These are phyloP conservation scores for Caenorhabditis briggsae DNA, from an alignment of 1,140 invertebrate species.

Conservation along the genomic window DNA sequence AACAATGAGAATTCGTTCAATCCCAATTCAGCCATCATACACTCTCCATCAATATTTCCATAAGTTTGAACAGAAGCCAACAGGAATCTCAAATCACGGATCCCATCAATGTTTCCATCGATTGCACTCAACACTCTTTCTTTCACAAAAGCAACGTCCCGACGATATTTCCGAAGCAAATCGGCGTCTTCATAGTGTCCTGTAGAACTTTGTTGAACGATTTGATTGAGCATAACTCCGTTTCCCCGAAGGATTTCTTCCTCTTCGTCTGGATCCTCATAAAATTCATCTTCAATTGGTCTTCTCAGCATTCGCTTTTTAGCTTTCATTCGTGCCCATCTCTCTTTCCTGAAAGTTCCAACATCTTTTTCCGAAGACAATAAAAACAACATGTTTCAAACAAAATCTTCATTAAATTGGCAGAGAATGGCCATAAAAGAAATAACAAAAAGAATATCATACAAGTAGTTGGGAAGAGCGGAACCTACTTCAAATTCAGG, in stretches of 20 bases:
- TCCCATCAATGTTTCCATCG: slow-evolving; percentile 44
- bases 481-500: slow-evolving; percentile 42
- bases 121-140: slow-evolving; percentile 10
- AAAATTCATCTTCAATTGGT: slow-evolving; percentile 35
- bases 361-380: not conserved
- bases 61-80: slow-evolving; percentile 65
- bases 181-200: slow-evolving; percentile 42
- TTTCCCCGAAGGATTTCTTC: slow-evolving; percentile 43
- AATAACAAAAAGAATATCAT: not conserved
- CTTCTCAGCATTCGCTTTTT: slow-evolving; percentile 39
- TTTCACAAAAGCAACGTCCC: slow-evolving; percentile 31
- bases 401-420: slow-evolving; percentile 5
- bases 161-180: slow-evolving; percentile 38
- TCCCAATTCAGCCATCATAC: slow-evolving; percentile 63
- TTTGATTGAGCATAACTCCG: slow-evolving; percentile 40
- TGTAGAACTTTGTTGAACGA: slow-evolving; percentile 20
- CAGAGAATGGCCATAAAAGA: not conserved
- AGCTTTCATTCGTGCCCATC: slow-evolving; percentile 37
- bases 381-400: not conserved
- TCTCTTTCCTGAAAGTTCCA: slow-evolving; percentile 28
- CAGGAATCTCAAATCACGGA: slow-evolving; percentile 58
- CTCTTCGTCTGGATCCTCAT: slow-evolving; percentile 33
- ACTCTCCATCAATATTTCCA: slow-evolving; percentile 63
- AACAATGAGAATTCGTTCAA: slow-evolving; percentile 62
- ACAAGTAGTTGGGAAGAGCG: not conserved